Base-by-base conservation (phyloP, 2,888 invertebrate species). In the Alentia gelatinosa region DNA sequence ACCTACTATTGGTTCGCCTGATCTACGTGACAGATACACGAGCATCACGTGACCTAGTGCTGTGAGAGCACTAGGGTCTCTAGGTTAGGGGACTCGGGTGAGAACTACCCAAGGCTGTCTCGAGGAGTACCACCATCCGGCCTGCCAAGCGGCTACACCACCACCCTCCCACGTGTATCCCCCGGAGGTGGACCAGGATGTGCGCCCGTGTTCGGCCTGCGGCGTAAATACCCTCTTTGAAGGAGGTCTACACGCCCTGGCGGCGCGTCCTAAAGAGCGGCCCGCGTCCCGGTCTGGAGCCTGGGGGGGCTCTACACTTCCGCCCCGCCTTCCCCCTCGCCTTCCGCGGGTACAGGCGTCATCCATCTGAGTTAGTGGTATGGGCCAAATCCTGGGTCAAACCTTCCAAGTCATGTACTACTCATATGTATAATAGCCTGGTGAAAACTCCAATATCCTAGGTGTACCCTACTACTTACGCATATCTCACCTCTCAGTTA, bases 301-400 rank as follows among this genome's bases (percentile, higher is more conserved):
- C 68, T 56, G n/a, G 56, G 33, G 68, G 68, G 23, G 1, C 68
- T 30, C 68, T 26, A 30, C n/a, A 12, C n/a, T 3, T 56, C 68
- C 68, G 68, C 68, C 68, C n/a, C 23, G 56, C 68, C 68, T 68
- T 68, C 68, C 68, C 12, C 68, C 68, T 30, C 68, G 68, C 68
- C 68, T 30, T n/a, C 68, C 12, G 12, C 68, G 12, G 12, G 68
- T 12, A 12, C 68, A 1, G 30, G 33, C n/a, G 30, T n/a, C 26
- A 68, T 68, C 68, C 68, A 30, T 68, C 68, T 26, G 33, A 12
- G 68, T 30, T 68, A 12, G 30, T 30, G 12, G 68, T 68, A 12
- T 68, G 68, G 30, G 26, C 68, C n/a, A n/a, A n/a, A n/a, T n/a
- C n/a, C 68, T 4, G 68, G 33, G 12, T 68, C n/a, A 68, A 68